phyloP scores from a whole-genome alignment of 2,113 vertebrate species.

The Atlantisia rogersi region DNA sequence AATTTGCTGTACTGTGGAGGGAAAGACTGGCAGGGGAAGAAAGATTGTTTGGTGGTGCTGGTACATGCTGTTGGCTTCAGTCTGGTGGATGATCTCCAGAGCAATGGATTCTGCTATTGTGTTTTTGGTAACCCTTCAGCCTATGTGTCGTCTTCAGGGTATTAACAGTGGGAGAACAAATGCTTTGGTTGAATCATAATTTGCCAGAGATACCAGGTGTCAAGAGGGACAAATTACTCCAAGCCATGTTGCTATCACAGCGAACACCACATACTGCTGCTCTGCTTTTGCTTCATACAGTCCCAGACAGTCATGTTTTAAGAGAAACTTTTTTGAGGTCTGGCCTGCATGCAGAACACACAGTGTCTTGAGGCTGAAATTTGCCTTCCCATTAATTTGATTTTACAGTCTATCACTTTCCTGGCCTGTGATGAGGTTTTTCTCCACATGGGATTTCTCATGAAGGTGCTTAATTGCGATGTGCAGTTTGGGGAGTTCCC shows the following conservation, averaged over 20 bases:
- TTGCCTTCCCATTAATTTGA: neutral
- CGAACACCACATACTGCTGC: neutral
- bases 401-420: neutral
- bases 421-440: neutral
- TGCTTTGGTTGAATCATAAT: neutral
- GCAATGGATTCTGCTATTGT: neutral
- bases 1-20: neutral
- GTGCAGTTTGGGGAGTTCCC: neutral
- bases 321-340: neutral
- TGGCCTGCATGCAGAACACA: neutral
- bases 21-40: neutral
- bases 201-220: neutral
- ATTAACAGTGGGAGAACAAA: neutral
- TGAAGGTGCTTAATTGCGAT: neutral
- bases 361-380: neutral
- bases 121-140: neutral
- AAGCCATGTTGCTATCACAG: rapidly evolving
- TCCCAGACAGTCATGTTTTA: neutral
- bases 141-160: neutral
- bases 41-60: neutral
- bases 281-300: neutral
- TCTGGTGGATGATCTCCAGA: neutral
- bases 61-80: neutral
- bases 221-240: neutral
- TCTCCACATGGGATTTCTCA: neutral